A percentile compares a stretch with the other conserved stretches of the same genome.
Conservation (phyloP, 1,140 invertebrate species). For the Papilio machaon region DNA sequence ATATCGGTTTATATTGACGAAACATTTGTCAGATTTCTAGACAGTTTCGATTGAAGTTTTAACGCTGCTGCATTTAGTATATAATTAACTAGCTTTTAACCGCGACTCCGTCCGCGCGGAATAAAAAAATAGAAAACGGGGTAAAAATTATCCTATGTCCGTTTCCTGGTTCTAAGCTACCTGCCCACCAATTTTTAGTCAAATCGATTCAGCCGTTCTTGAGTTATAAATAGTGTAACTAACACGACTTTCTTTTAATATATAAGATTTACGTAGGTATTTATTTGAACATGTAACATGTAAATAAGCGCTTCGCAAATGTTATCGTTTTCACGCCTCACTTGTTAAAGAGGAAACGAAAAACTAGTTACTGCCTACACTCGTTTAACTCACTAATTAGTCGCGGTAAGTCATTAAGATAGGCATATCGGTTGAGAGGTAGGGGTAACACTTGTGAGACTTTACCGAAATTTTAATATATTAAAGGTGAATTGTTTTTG, state of each 20-base stretch:
- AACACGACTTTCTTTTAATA: too few relatives aligned
- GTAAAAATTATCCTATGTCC: too few relatives aligned
- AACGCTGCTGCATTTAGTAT: background rate
- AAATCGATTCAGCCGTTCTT: too few relatives aligned
- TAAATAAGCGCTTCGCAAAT: background rate
- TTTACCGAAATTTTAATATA: background rate
- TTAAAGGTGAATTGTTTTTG: too few relatives aligned
- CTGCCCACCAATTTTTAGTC: too few relatives aligned
- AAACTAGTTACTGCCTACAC: slow-evolving; percentile 24
- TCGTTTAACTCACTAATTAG: slow-evolving; percentile 17
- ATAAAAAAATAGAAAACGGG: too few relatives aligned
- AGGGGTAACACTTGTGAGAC: background rate
- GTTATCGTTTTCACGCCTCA: slow-evolving; percentile 50
- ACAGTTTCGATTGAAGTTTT: too few relatives aligned
- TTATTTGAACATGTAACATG: background rate
- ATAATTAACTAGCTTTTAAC: too few relatives aligned
- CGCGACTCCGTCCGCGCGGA: too few relatives aligned
- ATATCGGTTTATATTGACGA: background rate
- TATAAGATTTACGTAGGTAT: background rate
- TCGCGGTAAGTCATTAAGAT: slow-evolving; percentile 8
- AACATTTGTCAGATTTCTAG: background rate
- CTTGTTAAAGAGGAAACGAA: slow-evolving; percentile 43
- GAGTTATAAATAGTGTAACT: too few relatives aligned
- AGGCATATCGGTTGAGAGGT: background rate
- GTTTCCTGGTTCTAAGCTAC: too few relatives aligned